Evolutionary conservation across 2,113 vertebrate genomes (phyloP).

Genomic region (Regulus satrapa): DNA sequence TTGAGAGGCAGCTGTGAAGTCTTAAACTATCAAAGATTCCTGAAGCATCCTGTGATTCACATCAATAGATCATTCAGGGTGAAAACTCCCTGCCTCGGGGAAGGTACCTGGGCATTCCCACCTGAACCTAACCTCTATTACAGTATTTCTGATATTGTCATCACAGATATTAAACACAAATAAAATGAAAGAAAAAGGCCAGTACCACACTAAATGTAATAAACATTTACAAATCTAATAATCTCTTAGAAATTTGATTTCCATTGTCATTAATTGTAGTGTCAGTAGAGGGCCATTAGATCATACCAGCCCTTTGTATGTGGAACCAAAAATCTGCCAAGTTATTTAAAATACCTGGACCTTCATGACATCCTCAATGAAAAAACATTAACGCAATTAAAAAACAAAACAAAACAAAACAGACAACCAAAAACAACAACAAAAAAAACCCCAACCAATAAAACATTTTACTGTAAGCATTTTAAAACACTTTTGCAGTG

Average conservation of each 20-base stretch:
- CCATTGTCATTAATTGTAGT: background rate
- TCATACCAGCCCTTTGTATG: background rate
- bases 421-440: too few species aligned
- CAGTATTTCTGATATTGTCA: background rate
- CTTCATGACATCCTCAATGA: fast-evolving
- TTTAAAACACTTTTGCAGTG: background rate
- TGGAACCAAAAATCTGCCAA: background rate
- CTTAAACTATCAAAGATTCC: background rate
- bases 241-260: background rate
- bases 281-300: background rate
- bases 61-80: background rate
- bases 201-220: background rate
- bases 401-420: too few species aligned
- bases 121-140: background rate
- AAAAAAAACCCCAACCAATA: too few species aligned
- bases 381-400: background rate
- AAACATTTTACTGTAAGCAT: background rate
- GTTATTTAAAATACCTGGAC: background rate
- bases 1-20: background rate
- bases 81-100: background rate
- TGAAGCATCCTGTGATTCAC: background rate
- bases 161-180: background rate
- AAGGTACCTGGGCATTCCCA: background rate
- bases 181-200: background rate
- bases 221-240: background rate